Conservation (phyloP, 2,113 vertebrate species). For the Perca flavescens region DNA sequence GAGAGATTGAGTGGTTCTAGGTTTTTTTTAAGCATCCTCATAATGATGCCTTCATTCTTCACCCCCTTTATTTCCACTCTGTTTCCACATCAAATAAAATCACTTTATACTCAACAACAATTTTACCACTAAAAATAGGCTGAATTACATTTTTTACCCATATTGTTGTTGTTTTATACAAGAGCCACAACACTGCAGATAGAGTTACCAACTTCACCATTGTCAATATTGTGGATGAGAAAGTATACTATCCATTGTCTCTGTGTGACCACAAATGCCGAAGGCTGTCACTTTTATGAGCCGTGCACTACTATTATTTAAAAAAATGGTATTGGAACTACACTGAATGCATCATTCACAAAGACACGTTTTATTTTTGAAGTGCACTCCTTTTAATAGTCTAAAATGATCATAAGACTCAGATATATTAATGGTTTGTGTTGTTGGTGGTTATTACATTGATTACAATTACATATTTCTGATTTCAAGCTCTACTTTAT, state of each 20-base stretch:
- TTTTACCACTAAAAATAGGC: conserved; percentile 26
- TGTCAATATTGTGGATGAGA: conserved; percentile 24
- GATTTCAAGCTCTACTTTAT: conserved; percentile 31
- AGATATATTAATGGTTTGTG: neutral
- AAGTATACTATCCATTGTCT: conserved; percentile 57
- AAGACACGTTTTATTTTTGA: neutral
- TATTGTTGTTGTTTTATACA: conserved; percentile 42
- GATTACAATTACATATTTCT: conserved; percentile 30
- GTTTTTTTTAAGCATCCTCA: neutral
- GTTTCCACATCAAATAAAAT: conserved; percentile 17
- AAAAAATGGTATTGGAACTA: conserved; percentile 16
- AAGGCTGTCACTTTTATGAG: conserved; percentile 44
- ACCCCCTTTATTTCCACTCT: conserved; percentile 3
- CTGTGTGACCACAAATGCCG: conserved; percentile 44
- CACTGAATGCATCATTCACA: neutral
- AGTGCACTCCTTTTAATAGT: neutral
- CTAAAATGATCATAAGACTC: neutral
- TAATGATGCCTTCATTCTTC: neutral
- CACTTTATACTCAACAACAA: neutral
- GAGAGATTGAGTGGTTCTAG: neutral
- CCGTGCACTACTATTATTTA: conserved; percentile 14
- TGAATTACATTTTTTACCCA: conserved; percentile 19
- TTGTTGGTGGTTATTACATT: conserved; percentile 23
- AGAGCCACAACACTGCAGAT: conserved; percentile 30
- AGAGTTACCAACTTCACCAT: conserved; percentile 46